Evolutionary conservation across 2,888 invertebrate species (phyloP).

Genomic region (Sarcophaga subvicina): DNA sequence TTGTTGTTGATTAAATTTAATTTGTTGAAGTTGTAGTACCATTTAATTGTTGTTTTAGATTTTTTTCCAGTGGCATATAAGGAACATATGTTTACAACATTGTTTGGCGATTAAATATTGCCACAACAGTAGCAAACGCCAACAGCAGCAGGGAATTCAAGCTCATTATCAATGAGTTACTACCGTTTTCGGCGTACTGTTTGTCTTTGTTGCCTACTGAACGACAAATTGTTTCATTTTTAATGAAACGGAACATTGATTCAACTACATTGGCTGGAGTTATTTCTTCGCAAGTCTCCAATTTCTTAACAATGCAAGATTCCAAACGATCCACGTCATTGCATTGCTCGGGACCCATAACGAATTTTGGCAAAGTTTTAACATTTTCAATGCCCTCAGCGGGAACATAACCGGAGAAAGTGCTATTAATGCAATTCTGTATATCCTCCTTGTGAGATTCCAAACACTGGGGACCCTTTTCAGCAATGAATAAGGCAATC

Average conservation of each 20-base stretch:
- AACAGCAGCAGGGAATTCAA: conserved; percentile 31
- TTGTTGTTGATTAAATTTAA: not conserved
- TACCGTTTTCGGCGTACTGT: conserved; percentile 40
- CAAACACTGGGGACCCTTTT: conserved; percentile 90
- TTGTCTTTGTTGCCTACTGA: conserved; percentile 61
- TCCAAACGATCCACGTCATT: conserved; percentile 77
- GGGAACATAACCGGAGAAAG: conserved; percentile 83
- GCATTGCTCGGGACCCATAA: conserved; percentile 83
- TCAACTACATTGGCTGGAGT: conserved; percentile 80
- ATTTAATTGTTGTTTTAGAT: conserved; percentile 20
- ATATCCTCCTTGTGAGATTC: conserved; percentile 84
- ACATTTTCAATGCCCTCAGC: conserved; percentile 80
- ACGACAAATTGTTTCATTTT: conserved; percentile 79
- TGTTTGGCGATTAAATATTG: conserved; percentile 49
- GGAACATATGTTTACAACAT: conserved; percentile 34
- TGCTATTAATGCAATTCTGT: conserved; percentile 85
- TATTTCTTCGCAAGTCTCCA: conserved; percentile 77
- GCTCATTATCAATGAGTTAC: conserved; percentile 19
- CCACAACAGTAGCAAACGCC: conserved; percentile 32
- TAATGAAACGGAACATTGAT: conserved; percentile 79
- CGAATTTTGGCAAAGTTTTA: conserved; percentile 84
- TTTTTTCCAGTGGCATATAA: not conserved
- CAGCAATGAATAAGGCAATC: conserved; percentile 91
- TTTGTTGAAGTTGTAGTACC: not conserved
- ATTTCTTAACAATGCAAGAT: conserved; percentile 76